These are phyloP conservation scores for Zoanthus gigantus DNA, from an alignment of 92 coral and sea anemone species.

Conservation along the genomic window DNA sequence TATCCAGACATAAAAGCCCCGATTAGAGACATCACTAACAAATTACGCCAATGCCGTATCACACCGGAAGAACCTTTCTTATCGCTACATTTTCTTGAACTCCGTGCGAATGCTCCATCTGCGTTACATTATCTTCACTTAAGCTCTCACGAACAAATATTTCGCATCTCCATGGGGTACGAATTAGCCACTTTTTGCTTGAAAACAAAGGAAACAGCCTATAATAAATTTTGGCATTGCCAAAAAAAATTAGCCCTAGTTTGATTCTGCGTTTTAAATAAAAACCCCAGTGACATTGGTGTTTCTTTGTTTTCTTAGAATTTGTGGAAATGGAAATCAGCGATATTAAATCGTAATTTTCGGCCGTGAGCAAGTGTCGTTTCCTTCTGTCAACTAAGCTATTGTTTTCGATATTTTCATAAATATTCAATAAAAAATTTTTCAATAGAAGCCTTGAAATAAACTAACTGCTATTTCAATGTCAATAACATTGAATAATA, in stretches of 20 bases:
- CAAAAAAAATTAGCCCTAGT: constrained; percentile 66
- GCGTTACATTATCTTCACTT: constrained; percentile 69
- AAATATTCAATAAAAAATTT: constrained; percentile 84
- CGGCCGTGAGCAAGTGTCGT: constrained; percentile 79
- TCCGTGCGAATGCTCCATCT: constrained; percentile 94
- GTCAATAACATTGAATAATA: constrained; percentile 79
- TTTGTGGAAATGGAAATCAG: constrained; percentile 63
- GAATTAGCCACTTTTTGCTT: constrained; percentile 70
- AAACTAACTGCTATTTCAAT: constrained; percentile 70
- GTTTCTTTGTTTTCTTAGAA: constrained; percentile 54
- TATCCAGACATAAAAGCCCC: constrained; percentile 74
- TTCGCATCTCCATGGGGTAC: constrained; percentile 70
- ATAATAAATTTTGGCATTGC: constrained; percentile 54
- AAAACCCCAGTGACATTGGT: constrained; percentile 66
- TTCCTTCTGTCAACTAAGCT: constrained; percentile 83
- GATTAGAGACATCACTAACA: constrained; percentile 76
- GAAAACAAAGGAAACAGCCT: constrained; percentile 80
- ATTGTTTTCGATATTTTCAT: constrained; percentile 77
- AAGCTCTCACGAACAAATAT: constrained; percentile 62
- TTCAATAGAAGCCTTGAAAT: constrained; percentile 72
- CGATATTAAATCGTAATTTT: constrained; percentile 80
- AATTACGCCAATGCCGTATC: constrained; percentile 75
- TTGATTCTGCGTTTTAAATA: constrained; percentile 41
- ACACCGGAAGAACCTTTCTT: constrained; percentile 88
- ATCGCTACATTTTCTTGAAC: constrained; percentile 74